A percentile compares a stretch with the other conserved stretches of the same genome.
These are phyloP conservation scores for Limnephilus rhombicus DNA, from an alignment of 2,888 invertebrate genomes.

Conservation along the genomic window DNA sequence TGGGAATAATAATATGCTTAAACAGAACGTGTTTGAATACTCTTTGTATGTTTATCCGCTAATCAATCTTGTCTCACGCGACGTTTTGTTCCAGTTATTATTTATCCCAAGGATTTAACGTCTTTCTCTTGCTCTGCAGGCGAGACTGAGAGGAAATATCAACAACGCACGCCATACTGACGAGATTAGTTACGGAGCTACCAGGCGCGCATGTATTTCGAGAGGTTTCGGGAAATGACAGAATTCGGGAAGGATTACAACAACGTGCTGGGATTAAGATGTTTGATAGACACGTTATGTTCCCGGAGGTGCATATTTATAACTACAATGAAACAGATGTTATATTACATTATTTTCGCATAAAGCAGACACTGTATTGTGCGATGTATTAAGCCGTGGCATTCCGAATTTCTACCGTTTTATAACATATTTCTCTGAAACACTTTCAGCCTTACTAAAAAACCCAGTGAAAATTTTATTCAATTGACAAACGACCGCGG, in stretches of 20 bases:
- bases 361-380: neutral
- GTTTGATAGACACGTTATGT: neutral
- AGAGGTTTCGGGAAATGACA: slow-evolving; percentile 16
- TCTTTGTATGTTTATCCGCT: slow-evolving; percentile 40
- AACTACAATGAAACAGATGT: neutral
- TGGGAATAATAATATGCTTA: neutral
- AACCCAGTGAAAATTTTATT: no score
- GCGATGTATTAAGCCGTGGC: neutral
- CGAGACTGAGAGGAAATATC: slow-evolving; percentile 4
- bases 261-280: slow-evolving; percentile 16
- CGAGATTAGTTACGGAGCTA: slow-evolving; percentile 15
- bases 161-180: slow-evolving; percentile 18
- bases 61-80: slow-evolving; percentile 59
- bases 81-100: slow-evolving; percentile 50
- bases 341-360: neutral
- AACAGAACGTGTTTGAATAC: slow-evolving; percentile 1
- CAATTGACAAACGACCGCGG: no score
- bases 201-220: neutral
- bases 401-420: no score
- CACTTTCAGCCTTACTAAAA: no score
- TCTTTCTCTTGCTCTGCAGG: slow-evolving; percentile 7
- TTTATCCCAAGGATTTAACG: slow-evolving; percentile 48
- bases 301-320: neutral
- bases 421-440: no score
- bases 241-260: slow-evolving; percentile 12